These are phyloP conservation scores for Branchellion lobata DNA, from an alignment of 2,888 invertebrate species.

Conservation along the genomic window DNA sequence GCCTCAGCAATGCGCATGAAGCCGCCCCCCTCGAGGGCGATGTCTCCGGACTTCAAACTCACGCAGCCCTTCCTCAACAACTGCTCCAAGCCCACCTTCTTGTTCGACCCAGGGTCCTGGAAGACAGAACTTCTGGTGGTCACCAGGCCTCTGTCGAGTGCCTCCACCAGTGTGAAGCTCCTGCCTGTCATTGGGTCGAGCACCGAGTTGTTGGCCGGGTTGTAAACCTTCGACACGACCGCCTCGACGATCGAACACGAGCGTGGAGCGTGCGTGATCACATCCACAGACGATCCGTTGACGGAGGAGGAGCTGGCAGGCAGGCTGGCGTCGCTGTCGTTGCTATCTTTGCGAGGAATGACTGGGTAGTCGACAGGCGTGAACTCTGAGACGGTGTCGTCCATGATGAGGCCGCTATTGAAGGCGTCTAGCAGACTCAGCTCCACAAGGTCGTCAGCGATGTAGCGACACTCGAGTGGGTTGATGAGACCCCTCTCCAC, in stretches of 20 bases:
- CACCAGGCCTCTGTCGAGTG: slow-evolving; percentile 64
- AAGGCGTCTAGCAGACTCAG: slow-evolving; percentile 82
- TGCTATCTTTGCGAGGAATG: not conserved
- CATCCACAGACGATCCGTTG: slow-evolving; percentile 2
- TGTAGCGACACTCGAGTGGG: slow-evolving; percentile 68
- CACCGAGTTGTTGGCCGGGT: slow-evolving; percentile 69
- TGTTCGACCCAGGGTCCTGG: slow-evolving; percentile 50
- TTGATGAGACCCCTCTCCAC: slow-evolving; percentile 86
- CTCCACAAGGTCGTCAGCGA: slow-evolving; percentile 69
- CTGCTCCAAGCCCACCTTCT: slow-evolving; percentile 73
- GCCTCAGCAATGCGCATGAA: slow-evolving; percentile 50
- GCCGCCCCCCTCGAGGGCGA: slow-evolving; percentile 69
- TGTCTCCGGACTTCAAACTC: slow-evolving; percentile 68
- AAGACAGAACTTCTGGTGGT: slow-evolving; percentile 47
- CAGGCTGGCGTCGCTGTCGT: not conserved
- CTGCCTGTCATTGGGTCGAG: slow-evolving; percentile 47
- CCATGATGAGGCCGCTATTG: slow-evolving; percentile 74
- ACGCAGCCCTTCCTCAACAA: slow-evolving; percentile 78
- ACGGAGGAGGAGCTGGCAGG: not conserved
- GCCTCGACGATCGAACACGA: slow-evolving; percentile 66
- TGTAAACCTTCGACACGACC: slow-evolving; percentile 69
- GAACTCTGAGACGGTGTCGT: slow-evolving; percentile 41
- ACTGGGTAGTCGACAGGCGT: not conserved
- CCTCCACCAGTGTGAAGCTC: slow-evolving; percentile 64
- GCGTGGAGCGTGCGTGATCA: slow-evolving; percentile 29